Conservation (phyloP, 2,888 invertebrate genomes). For the Pardosa pseudoannulata region DNA sequence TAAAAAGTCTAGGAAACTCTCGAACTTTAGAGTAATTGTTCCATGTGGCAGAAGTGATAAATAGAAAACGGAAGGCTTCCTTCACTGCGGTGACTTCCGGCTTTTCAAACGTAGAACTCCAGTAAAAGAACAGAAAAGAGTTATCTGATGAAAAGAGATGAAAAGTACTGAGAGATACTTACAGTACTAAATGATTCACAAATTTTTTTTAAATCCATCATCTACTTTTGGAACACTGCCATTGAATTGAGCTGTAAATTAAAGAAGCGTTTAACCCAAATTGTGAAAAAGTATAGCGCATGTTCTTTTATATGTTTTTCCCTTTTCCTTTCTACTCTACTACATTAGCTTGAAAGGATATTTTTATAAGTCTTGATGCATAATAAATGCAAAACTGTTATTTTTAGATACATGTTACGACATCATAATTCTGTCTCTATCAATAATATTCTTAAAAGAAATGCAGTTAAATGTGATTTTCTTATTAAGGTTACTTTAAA, state of each 20-base stretch:
- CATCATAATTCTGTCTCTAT: no score
- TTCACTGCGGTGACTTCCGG: conserved; percentile 35
- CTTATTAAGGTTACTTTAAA: no score
- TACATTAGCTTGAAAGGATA: no score
- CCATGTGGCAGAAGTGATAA: conserved; percentile 60
- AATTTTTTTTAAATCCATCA: conserved; percentile 43
- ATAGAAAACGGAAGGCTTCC: conserved; percentile 44
- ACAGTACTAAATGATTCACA: conserved; percentile 51
- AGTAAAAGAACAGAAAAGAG: conserved; percentile 29
- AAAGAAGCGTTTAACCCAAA: conserved; percentile 29
- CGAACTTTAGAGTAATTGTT: conserved; percentile 34
- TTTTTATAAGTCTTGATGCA: no score
- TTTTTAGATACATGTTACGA: no score
- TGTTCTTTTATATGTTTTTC: no score
- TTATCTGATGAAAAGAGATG: conserved; percentile 52
- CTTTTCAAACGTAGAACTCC: conserved; percentile 36
- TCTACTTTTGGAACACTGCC: conserved; percentile 29
- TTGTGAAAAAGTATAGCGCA: not conserved
- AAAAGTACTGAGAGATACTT: conserved; percentile 31
- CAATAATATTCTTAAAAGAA: no score
- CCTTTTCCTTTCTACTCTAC: no score
- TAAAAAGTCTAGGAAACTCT: no score
- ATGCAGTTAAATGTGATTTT: no score
- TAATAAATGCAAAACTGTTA: no score
- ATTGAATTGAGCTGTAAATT: not conserved